These are phyloP conservation scores for Leucozona laternaria DNA, from an alignment of 2,888 invertebrate genomes.

Conservation along the genomic window DNA sequence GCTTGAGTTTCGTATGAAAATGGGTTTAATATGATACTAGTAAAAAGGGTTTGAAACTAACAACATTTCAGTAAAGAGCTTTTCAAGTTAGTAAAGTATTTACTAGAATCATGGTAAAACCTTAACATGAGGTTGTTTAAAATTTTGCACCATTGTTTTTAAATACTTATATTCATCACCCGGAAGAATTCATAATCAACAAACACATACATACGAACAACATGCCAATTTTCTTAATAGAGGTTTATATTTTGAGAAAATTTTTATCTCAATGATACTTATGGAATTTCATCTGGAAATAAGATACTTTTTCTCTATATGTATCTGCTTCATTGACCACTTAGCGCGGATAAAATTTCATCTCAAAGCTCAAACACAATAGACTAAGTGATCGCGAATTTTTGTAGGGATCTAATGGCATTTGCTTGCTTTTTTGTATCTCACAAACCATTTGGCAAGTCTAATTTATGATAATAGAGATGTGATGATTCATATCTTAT, in stretches of 20 bases:
- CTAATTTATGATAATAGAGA: constrained; percentile 34
- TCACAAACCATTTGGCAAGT: constrained; percentile 18
- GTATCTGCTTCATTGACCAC: not conserved
- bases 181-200: constrained; percentile 5
- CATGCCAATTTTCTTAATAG: not conserved
- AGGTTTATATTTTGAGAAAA: not conserved
- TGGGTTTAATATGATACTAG: no score
- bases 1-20: no score
- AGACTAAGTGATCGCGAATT: not conserved
- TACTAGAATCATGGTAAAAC: no score
- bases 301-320: not conserved
- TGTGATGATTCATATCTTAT: constrained; percentile 22
- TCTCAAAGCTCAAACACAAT: constrained; percentile 23
- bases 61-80: no score
- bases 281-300: constrained; percentile 25
- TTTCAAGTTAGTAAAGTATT: no score
- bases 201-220: not conserved
- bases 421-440: constrained; percentile 4
- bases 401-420: not conserved
- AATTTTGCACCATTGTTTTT: not conserved
- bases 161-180: not conserved
- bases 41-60: no score
- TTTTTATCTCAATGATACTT: not conserved
- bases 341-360: constrained; percentile 15
- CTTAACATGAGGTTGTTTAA: no score